A percentile compares a stretch with the other conserved stretches of the same genome.
Conservation (phyloP, 2,797 vertebrate species). For the Lithobates sylvaticus region DNA sequence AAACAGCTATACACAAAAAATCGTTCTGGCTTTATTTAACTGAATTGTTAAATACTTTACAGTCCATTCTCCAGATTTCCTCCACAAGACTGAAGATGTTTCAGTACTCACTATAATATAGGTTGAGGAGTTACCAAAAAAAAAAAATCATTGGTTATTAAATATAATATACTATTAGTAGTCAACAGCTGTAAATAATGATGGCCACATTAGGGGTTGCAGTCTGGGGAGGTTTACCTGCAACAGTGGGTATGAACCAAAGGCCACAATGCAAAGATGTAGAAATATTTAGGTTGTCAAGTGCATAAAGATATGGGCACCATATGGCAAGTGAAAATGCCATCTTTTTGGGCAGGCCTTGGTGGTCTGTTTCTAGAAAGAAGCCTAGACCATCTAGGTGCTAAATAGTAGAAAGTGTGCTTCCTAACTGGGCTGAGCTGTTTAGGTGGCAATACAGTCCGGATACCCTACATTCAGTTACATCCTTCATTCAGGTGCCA, state of each 20-base stretch:
- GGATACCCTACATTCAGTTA: too few species aligned
- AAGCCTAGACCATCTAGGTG: too few species aligned
- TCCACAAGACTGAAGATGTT: too few species aligned
- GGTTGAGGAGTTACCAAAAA: background rate
- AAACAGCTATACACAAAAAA: background rate
- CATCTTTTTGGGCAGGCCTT: too few species aligned
- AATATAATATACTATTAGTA: background rate
- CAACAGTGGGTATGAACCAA: background rate
- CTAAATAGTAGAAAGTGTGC: too few species aligned
- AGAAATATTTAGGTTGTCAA: background rate
- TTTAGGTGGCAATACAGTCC: too few species aligned
- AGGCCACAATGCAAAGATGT: background rate
- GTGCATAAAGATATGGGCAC: background rate
- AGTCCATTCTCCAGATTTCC: background rate
- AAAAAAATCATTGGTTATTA: background rate
- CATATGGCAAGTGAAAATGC: too few species aligned
- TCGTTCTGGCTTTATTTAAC: background rate
- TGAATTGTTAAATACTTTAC: background rate
- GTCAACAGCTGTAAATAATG: too few species aligned
- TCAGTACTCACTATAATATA: background rate
- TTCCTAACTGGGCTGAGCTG: too few species aligned
- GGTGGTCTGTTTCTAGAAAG: too few species aligned
- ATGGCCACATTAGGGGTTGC: too few species aligned
- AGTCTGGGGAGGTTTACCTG: background rate
- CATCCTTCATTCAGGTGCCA: too few species aligned